Percentiles rank a stretch among this genome's conserved stretches.
These are phyloP conservation scores for Eilema depressum DNA, from an alignment of 2,888 invertebrate species.

Conservation along the genomic window DNA sequence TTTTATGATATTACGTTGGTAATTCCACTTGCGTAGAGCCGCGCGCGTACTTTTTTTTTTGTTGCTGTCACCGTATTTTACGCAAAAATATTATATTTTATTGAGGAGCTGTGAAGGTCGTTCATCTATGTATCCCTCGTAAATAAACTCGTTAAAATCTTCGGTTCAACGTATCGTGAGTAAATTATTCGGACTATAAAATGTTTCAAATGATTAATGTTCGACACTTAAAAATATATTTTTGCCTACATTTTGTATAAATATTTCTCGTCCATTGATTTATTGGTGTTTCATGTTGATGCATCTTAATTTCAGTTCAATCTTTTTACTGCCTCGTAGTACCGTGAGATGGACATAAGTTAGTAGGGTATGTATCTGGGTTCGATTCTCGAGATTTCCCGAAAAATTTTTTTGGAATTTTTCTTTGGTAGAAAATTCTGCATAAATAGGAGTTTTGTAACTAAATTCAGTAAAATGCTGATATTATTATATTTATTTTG, in stretches of 20 bases:
- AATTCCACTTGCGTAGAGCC: neutral
- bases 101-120: constrained; percentile 8
- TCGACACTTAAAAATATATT: neutral
- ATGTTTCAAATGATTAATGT: constrained; percentile 2
- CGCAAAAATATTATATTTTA: constrained; percentile 10
- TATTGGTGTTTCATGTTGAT: neutral
- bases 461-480: no score
- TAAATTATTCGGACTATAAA: constrained; percentile 15
- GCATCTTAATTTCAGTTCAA: neutral
- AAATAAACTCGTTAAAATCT: constrained; percentile 21
- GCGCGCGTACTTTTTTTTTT: constrained; percentile 6
- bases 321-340: neutral
- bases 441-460: no score
- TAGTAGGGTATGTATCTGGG: neutral
- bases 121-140: constrained; percentile 7
- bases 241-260: neutral
- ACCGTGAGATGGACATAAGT: neutral
- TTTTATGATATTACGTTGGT: constrained; percentile 24
- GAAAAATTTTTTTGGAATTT: no score
- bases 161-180: constrained; percentile 12
- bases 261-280: neutral
- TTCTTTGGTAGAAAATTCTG: no score
- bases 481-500: no score
- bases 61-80: constrained; percentile 18
- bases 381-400: neutral